Conservation (phyloP, 2,888 invertebrate species). For the Hirtodrosophila confusa region DNA sequence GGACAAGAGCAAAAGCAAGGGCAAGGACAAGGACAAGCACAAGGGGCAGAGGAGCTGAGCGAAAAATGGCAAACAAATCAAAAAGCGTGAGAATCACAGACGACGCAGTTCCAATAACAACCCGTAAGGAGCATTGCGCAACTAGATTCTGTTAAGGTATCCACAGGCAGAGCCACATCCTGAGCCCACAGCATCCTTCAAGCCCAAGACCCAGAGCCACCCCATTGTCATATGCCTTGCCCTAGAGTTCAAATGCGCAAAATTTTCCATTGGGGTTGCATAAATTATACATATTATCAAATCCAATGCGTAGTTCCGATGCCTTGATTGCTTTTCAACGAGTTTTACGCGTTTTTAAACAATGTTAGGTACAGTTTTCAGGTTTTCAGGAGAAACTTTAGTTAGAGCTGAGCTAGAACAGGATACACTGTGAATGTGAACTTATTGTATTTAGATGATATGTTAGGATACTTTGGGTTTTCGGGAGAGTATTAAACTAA, state of each 20-base stretch:
- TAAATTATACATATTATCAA: constrained; percentile 55
- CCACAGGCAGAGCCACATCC: constrained; percentile 25
- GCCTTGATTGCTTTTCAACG: constrained; percentile 63
- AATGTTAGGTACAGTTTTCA: constrained; percentile 65
- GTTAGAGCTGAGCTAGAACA: background rate
- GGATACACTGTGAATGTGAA: background rate
- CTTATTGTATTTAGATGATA: no score
- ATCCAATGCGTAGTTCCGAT: constrained; percentile 61
- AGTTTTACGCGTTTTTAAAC: constrained; percentile 66
- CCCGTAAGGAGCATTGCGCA: constrained; percentile 34
- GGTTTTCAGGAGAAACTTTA: background rate
- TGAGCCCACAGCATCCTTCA: constrained; percentile 25
- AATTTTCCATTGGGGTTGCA: constrained; percentile 65
- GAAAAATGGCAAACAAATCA: constrained; percentile 38
- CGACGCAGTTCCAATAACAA: constrained; percentile 53
- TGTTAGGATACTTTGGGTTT: no score
- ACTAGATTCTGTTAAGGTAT: constrained; percentile 50
- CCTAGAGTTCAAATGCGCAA: constrained; percentile 27
- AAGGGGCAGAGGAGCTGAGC: constrained; percentile 38
- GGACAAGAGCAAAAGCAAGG: constrained; percentile 17
- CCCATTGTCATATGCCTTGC: constrained; percentile 31
- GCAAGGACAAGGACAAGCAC: constrained; percentile 47
- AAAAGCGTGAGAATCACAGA: constrained; percentile 65
- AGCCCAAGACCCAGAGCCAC: constrained; percentile 44
- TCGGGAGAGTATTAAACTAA: no score